phyloP scores from a whole-genome alignment of 1,140 invertebrate genomes.

The Drosophila auraria region DNA sequence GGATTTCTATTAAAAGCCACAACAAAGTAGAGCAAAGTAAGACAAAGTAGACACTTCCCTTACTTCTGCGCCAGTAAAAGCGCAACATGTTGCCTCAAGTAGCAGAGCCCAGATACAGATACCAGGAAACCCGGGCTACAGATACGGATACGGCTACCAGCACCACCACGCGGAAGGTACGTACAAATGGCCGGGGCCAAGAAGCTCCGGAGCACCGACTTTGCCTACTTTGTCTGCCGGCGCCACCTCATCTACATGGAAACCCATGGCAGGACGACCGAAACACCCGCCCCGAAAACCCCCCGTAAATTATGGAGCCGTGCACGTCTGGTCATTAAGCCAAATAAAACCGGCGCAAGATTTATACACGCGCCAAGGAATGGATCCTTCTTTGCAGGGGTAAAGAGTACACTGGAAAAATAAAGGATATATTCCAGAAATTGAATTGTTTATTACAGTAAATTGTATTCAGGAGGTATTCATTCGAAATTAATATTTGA shows the following conservation, averaged over 20 bases:
- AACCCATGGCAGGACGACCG: not conserved
- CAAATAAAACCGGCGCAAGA: constrained; percentile 85
- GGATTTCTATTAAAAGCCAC: constrained; percentile 82
- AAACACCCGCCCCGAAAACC: not conserved
- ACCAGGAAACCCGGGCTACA: constrained; percentile 15
- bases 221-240: constrained; percentile 77
- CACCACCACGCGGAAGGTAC: constrained; percentile 13
- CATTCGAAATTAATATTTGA: no score
- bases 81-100: constrained; percentile 82
- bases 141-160: constrained; percentile 13
- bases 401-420: constrained; percentile 5
- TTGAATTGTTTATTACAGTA: no score
- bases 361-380: constrained; percentile 77
- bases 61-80: constrained; percentile 60
- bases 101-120: constrained; percentile 34
- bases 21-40: constrained; percentile 82
- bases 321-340: constrained; percentile 85
- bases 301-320: constrained; percentile 80
- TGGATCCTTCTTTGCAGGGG: constrained; percentile 28
- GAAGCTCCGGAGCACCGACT: constrained; percentile 48
- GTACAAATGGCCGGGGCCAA: constrained; percentile 41
- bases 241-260: constrained; percentile 72
- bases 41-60: constrained; percentile 68
- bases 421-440: not conserved
- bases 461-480: no score